Conservation (phyloP, 2,797 vertebrate genomes). For the Rhodeus uyekii region DNA sequence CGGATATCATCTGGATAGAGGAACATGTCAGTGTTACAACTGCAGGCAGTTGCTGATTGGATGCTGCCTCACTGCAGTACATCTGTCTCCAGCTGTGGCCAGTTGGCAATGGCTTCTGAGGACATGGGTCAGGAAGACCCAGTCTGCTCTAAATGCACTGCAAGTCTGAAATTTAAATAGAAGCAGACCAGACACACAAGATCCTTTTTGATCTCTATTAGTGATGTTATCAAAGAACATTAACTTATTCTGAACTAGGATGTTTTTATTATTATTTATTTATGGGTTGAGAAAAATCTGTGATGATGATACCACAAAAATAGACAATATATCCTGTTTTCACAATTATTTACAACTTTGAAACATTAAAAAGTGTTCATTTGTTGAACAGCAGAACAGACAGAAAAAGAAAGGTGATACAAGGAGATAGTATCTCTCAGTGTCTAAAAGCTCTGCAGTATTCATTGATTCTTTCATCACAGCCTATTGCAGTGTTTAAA, state of each 20-base stretch:
- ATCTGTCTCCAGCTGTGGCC: slow-evolving; percentile 27
- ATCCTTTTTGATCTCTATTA: background rate
- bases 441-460: background rate
- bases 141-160: slow-evolving; percentile 28
- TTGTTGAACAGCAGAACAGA: background rate
- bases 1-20: background rate
- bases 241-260: background rate
- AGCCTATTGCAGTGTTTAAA: background rate
- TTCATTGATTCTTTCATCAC: background rate
- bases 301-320: background rate
- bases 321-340: background rate
- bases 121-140: background rate
- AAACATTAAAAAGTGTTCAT: background rate
- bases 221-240: background rate
- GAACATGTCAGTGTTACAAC: background rate
- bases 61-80: background rate
- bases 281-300: background rate
- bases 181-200: background rate
- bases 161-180: background rate
- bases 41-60: slow-evolving; percentile 17
- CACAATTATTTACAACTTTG: background rate
- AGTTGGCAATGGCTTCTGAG: slow-evolving; percentile 16
- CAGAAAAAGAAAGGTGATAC: background rate
- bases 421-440: background rate
- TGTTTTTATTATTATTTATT: background rate